Evolutionary conservation across 1,140 invertebrate genomes (phyloP), one percentile per base, ranked within the genome.

Genomic region (Nilaparvata lugens): DNA sequence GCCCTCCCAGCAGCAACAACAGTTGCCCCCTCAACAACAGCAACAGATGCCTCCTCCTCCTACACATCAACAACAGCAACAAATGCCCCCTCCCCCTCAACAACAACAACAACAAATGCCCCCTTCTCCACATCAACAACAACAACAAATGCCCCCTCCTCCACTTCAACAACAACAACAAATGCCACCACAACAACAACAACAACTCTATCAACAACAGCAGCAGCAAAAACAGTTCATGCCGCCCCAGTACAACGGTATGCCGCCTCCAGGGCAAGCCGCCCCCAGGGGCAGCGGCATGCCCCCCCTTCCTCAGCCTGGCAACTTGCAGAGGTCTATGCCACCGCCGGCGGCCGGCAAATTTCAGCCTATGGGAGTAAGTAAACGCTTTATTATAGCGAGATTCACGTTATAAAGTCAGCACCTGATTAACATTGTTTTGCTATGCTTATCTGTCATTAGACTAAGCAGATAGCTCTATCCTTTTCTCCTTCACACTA

Each of bases 311-410:
- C 60, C 52, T 14, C 40, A 54, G 5, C 62, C 57, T 64, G 19
- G 57, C 56, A 24, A 53, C 65, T 48, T 58, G 35, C 65, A 67
- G 57, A 64, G 56, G 40, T 64, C 67, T 45, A 54, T 52, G 63
- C 56, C 45, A 28, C 28, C 19, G 45, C 16, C 45, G 24, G 14
- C 45, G 24, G 14, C 25, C 53, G 52, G 35, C 51, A 21, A 43
- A 23, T 7, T 59, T 18, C 11, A 24, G 35, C 51, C 67, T 60
- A 62, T 64, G 56, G 58, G 64, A 59, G 35, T 40, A 43, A 31
- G 59, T 55, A 35, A n/a, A n/a, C n/a, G n/a, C n/a, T n/a, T n/a
- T n/a, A n/a, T n/a, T n/a, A n/a, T n/a, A n/a, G n/a, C n/a, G n/a
- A n/a, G n/a, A n/a, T n/a, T n/a, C n/a, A n/a, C n/a, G n/a, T n/a